A percentile compares a stretch with the other conserved stretches of the same genome.
These are phyloP conservation scores for Montipora cactus DNA, from an alignment of 64 coral and sea anemone genomes.

Conservation along the genomic window DNA sequence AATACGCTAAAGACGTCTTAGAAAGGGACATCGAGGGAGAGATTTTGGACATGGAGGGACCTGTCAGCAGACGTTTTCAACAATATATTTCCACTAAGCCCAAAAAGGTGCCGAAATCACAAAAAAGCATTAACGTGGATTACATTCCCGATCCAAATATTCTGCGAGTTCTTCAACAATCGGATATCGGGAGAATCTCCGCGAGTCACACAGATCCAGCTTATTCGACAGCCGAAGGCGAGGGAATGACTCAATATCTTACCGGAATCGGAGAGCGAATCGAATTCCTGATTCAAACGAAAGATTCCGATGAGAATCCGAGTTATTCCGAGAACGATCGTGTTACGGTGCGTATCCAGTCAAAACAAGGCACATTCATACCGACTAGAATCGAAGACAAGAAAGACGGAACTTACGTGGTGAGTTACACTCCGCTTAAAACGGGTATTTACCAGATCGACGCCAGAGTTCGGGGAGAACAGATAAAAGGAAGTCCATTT, in stretches of 20 bases:
- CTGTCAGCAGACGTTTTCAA: constrained; percentile 58
- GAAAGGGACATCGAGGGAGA: constrained; percentile 75
- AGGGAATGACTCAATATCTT: constrained; percentile 26
- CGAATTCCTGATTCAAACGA: constrained; percentile 67
- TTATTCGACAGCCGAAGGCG: constrained; percentile 35
- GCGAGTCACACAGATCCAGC: constrained; percentile 74
- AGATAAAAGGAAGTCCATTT: constrained; percentile 60
- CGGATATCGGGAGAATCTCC: constrained; percentile 68
- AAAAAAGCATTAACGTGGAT: constrained; percentile 67
- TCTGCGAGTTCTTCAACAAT: constrained; percentile 41
- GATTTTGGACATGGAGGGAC: constrained; percentile 69
- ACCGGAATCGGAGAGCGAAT: constrained; percentile 81
- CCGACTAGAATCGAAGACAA: constrained; percentile 67
- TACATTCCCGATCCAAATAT: constrained; percentile 68
- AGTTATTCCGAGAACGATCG: constrained; percentile 80
- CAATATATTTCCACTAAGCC: constrained; percentile 45
- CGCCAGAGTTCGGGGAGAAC: constrained; percentile 65
- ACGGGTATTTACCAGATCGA: constrained; percentile 66
- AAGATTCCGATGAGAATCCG: constrained; percentile 76
- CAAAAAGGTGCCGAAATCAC: constrained; percentile 13
- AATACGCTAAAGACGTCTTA: constrained; percentile 65
- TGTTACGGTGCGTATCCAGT: constrained; percentile 50
- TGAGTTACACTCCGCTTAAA: constrained; percentile 55
- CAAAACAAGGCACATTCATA: constrained; percentile 44
- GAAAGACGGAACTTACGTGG: constrained; percentile 85